Evolutionary conservation across 2,888 invertebrate genomes (phyloP).

Genomic region (Troides helena): DNA sequence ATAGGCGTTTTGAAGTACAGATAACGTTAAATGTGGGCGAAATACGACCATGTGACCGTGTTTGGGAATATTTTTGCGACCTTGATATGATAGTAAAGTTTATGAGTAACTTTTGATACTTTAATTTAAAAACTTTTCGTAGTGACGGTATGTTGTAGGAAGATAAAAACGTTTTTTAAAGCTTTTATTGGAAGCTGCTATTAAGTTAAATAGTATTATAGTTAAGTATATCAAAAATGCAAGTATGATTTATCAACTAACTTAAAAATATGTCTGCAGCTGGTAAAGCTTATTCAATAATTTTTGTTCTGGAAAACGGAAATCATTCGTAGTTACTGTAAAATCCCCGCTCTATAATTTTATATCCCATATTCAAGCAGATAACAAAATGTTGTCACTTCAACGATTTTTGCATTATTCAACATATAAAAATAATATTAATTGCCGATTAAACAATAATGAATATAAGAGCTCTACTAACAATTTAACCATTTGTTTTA

Average conservation of each 20-base stretch:
- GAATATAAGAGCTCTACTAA: too few species aligned
- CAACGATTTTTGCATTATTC: not conserved
- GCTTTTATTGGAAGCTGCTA: too few species aligned
- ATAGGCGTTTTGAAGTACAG: conserved; percentile 54
- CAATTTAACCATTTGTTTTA: too few species aligned
- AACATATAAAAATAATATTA: not conserved
- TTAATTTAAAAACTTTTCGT: not conserved
- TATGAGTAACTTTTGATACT: not conserved
- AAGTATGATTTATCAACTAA: not conserved
- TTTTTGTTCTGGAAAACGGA: not conserved
- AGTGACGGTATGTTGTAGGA: not conserved
- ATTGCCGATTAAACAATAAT: not conserved
- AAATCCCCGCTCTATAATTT: conserved; percentile 2
- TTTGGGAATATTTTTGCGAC: conserved; percentile 57
- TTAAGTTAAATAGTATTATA: not conserved
- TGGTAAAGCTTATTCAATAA: not conserved
- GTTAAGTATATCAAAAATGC: not conserved
- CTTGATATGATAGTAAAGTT: conserved; percentile 34
- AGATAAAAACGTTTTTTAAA: too few species aligned
- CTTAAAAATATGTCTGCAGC: not conserved
- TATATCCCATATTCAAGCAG: not conserved
- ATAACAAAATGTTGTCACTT: not conserved
- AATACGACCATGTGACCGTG: conserved; percentile 62
- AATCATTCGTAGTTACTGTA: not conserved
- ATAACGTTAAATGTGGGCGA: conserved; percentile 65